Evolutionary conservation across 2,113 vertebrate genomes (phyloP).

Genomic region (Gymnobelideus leadbeateri): DNA sequence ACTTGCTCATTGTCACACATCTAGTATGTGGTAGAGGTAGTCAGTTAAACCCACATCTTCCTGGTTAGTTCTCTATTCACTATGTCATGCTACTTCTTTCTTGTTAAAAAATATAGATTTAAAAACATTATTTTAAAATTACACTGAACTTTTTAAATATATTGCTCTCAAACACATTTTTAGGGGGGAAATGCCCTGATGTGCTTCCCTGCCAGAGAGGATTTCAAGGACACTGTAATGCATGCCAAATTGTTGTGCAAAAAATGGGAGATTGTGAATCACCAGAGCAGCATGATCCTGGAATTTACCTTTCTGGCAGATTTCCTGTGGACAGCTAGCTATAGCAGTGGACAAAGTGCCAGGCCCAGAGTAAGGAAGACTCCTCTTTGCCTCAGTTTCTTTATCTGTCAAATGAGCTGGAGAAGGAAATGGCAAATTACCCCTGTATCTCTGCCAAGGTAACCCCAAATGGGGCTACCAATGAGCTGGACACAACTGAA

Average conservation of each 20-base stretch:
- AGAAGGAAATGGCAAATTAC: background rate
- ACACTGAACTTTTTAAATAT: background rate
- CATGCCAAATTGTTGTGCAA: background rate
- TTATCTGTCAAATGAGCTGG: background rate
- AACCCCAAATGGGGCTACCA: background rate
- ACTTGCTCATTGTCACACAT: background rate
- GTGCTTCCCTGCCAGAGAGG: background rate
- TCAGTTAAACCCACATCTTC: background rate
- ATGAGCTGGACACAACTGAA: background rate
- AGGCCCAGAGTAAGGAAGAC: background rate
- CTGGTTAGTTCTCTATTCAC: background rate
- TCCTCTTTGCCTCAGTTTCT: background rate
- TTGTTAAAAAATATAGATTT: background rate
- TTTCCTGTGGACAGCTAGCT: background rate
- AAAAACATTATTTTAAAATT: background rate
- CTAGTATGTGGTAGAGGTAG: background rate
- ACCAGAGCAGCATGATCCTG: background rate
- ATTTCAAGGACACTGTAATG: background rate
- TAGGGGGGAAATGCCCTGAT: background rate
- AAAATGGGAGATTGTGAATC: background rate
- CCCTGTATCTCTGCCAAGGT: background rate
- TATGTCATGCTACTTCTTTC: background rate
- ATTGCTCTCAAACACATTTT: background rate
- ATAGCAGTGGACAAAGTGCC: background rate
- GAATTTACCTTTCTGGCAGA: background rate